Conservation (phyloP, 1,140 invertebrate genomes). For the Magallana gigas region DNA sequence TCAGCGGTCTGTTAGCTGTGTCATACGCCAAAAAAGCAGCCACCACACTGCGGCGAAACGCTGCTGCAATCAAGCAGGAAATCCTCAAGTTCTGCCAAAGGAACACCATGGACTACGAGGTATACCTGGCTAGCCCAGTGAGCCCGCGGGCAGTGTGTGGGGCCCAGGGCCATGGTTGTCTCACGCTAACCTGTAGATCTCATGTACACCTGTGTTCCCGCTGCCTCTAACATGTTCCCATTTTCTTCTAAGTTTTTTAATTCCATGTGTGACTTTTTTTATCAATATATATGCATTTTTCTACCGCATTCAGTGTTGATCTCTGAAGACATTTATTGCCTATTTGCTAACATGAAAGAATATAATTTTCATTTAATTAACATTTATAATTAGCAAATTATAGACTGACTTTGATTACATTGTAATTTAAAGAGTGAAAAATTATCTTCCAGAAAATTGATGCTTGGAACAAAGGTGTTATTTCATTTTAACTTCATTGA, state of each 20-base stretch:
- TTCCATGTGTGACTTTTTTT: not conserved
- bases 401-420: not conserved
- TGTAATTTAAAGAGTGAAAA: not conserved
- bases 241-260: not conserved
- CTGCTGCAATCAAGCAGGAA: constrained; percentile 78
- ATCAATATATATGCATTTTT: not conserved
- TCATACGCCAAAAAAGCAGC: constrained; percentile 72
- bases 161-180: not conserved
- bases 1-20: constrained; percentile 70
- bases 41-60: constrained; percentile 74
- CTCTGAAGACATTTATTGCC: not conserved
- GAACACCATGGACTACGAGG: constrained; percentile 79
- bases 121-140: constrained; percentile 52
- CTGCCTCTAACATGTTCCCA: not conserved
- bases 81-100: constrained; percentile 77
- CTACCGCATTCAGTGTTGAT: not conserved
- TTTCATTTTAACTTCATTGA: no score
- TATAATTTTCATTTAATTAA: not conserved
- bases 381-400: not conserved
- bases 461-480: no score
- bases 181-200: not conserved
- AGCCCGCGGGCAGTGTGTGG: not conserved
- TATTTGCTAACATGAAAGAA: not conserved
- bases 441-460: no score
- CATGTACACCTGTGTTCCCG: not conserved